Base-by-base conservation (phyloP, 2,888 invertebrate species). In the Standfussiana lucernea region DNA sequence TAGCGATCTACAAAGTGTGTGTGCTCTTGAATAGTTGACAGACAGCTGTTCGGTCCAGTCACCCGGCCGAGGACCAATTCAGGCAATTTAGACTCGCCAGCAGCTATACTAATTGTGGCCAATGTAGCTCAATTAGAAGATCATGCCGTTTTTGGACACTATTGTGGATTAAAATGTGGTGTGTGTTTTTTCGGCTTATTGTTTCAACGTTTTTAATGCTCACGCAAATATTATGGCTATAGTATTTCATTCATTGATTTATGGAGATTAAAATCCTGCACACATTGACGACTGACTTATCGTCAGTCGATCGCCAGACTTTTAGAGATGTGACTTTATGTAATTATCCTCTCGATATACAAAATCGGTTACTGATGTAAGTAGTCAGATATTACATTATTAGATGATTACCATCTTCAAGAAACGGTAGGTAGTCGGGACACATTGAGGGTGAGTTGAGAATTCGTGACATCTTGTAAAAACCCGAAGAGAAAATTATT, bases 121-220 rank as follows among this genome's bases (percentile, higher is more conserved):
- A 95, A 95, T 95, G 89, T 91, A 90, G 88, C 84, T 88, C 93
- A 93, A 93, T 93, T 93, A 92, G 69, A 72, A 77, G 72, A 42
- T 61, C 61, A 28, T 64, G 69, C 79, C 1, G n/a, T 84, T 89
- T 87, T 86, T 74, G 79, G 70, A 75, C 78, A 75, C 69, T 59
- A 35, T 56, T 72, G 68, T 45, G 50, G 62, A 72, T 79, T 56
- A 72, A 64, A 79, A 56, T 62, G 32, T 50, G 5, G 28, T 59
- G 50, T 3, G 21, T 37, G 15, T 37, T 50, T 59, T 61, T 40
- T 66, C 21, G 7, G 7, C 2, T 37, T 32, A 21, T 35, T 42
- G 15, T 50, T 65, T 42, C 59, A 6, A 8, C 40, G 1, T 32
- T 61, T 18, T 35, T 50, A 53, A 50, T 53, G 53, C 10, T n/a